Conservation (phyloP, 2,888 invertebrate genomes). For the Agrotis ipsilon region DNA sequence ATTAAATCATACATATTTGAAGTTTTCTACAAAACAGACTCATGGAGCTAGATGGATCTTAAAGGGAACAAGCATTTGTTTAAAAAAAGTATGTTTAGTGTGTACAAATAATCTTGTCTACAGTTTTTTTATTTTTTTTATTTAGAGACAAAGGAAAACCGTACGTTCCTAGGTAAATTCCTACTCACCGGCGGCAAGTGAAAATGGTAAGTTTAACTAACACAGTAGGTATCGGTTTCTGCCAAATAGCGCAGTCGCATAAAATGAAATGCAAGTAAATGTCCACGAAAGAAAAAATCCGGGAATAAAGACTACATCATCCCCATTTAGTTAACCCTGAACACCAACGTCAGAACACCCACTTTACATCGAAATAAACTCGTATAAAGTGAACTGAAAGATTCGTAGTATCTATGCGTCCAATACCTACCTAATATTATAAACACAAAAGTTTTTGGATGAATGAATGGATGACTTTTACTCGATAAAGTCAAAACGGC, state of each 20-base stretch:
- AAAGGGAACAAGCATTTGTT: too few species aligned
- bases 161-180: too few species aligned
- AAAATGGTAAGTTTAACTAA: neutral
- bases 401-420: neutral
- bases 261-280: neutral
- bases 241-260: neutral
- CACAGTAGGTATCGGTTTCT: neutral
- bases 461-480: too few species aligned
- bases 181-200: too few species aligned
- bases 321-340: constrained; percentile 33
- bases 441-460: too few species aligned
- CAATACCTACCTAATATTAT: too few species aligned
- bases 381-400: constrained; percentile 40
- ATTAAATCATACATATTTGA: neutral
- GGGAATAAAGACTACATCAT: constrained; percentile 40
- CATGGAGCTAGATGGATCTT: too few species aligned
- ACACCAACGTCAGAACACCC: constrained; percentile 45
- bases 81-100: too few species aligned
- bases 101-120: too few species aligned
- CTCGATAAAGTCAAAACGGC: too few species aligned
- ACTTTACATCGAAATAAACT: constrained; percentile 59
- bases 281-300: constrained; percentile 16
- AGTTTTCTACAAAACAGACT: too few species aligned
- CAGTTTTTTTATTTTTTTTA: neutral
- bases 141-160: neutral